phyloP scores from a whole-genome alignment of 2,888 invertebrate species.

The Aproaerema taeniolella region DNA sequence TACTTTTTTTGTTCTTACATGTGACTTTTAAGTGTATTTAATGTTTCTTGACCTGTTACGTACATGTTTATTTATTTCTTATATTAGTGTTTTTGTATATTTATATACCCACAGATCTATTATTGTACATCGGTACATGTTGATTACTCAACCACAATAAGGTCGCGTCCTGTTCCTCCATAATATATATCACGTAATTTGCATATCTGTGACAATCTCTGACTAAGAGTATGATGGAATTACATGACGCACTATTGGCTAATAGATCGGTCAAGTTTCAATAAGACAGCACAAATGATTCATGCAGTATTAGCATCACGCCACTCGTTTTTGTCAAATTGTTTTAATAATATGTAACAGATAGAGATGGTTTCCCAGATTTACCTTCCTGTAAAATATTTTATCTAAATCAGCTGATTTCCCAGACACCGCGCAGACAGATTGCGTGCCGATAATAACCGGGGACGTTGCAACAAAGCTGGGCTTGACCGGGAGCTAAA shows the following conservation, averaged over 20 bases:
- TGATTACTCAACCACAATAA: no score
- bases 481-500: constrained; percentile 6
- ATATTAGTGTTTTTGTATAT: no score
- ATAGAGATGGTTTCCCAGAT: no score
- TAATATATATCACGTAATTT: constrained; percentile 6
- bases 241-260: constrained; percentile 51
- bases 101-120: no score
- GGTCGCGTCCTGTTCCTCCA: no score
- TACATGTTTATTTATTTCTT: no score
- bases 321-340: not conserved
- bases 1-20: not conserved
- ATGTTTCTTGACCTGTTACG: no score
- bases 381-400: no score
- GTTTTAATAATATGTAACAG: no score
- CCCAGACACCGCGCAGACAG: constrained; percentile 33
- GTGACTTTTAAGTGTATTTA: no score
- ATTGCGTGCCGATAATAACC: constrained; percentile 40
- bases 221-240: constrained; percentile 39
- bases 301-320: constrained; percentile 25
- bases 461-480: constrained; percentile 6
- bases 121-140: no score
- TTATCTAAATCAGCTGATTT: constrained; percentile 31
- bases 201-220: constrained; percentile 25
- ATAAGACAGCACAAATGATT: constrained; percentile 52
- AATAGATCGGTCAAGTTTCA: constrained; percentile 55